Evolutionary conservation across 2,797 vertebrate species (phyloP), one percentile per base, ranked within the genome.

Genomic region (Tympanoctomys barrerae): DNA sequence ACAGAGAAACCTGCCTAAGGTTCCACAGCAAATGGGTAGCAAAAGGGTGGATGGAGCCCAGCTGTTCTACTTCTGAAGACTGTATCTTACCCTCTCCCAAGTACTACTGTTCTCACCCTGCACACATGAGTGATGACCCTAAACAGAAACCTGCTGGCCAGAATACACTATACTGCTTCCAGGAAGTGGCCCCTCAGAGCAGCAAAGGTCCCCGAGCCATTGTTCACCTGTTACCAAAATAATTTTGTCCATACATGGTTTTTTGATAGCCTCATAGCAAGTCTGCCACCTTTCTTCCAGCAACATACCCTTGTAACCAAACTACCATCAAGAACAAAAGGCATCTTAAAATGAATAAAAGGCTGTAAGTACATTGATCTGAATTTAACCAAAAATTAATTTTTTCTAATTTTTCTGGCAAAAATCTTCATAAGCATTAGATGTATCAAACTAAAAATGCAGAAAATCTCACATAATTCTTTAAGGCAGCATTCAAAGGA

Each of bases 401-500:
- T 96, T 92, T 36, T 21, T 91, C 24, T 70, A 95, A 83, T 68
- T 97, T 86, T 54, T 92, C 64, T 87, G 39, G 70, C 49, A 94
- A 96, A 97, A 93, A 57, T 81, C 83, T 87, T 88, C 91, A 95
- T 81, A 89, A 88, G 49, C 85, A 94, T 95, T 81, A 80, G n/a
- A 90, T 28, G 94, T 71, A 90, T 12, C 59, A 91, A 92, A 90
- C 49, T 94, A 77, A 96, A 81, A 46, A 52, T 52, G 94, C 21
- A 90, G 75, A 57, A 87, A 79, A 89, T 7, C 19, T 46, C 92
- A 70, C 54, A 97, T 77, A 91, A 86, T 96, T 93, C 95, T 70
- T 97, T 95, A 97, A 54, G 97, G 82, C 78, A 98, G 97, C 89
- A 94, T 11, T 96, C 62, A 95, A 90, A 94, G 95, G 59, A 95